Percentiles rank a stretch among this genome's conserved stretches.
These are phyloP conservation scores for Drosophila oshimai DNA, from an alignment of 1,140 invertebrate species.

Conservation along the genomic window DNA sequence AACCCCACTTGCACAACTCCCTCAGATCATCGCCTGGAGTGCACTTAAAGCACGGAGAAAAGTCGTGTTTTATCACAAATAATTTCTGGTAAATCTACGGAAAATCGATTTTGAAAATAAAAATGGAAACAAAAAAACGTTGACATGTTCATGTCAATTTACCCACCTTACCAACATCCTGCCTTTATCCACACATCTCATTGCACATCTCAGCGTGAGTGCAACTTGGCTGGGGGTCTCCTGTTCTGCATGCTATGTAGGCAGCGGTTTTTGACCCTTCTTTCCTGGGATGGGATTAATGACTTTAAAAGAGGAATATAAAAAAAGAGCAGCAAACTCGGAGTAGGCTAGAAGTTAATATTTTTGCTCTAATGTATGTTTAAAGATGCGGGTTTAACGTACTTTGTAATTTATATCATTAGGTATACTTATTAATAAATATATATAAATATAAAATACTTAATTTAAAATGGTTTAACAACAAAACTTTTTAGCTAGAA, in stretches of 20 bases:
- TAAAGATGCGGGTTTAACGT: no score
- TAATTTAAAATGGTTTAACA: no score
- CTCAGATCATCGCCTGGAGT: slow-evolving; percentile 44
- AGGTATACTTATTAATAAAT: no score
- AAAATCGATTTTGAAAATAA: slow-evolving; percentile 58
- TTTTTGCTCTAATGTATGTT: background rate
- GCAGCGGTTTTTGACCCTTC: slow-evolving; percentile 1
- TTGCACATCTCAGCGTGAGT: slow-evolving; percentile 13
- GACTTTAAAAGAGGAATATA: slow-evolving; percentile 18
- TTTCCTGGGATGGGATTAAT: slow-evolving; percentile 34
- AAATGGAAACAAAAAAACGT: slow-evolving; percentile 11
- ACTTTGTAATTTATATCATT: no score
- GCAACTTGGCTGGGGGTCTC: slow-evolving; percentile 43
- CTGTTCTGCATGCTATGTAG: slow-evolving; percentile 7
- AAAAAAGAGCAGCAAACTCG: slow-evolving; percentile 1
- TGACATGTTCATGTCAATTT: slow-evolving; percentile 48
- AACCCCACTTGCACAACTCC: background rate
- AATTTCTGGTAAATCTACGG: slow-evolving; percentile 70
- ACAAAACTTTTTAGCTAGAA: no score
- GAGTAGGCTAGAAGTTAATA: background rate
- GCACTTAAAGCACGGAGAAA: slow-evolving; percentile 69
- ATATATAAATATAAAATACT: no score
- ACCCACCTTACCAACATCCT: slow-evolving; percentile 5
- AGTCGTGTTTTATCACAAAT: slow-evolving; percentile 76
- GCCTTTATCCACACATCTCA: background rate